Base-by-base conservation (phyloP, 2,888 invertebrate species). In the Oscheius onirici region DNA sequence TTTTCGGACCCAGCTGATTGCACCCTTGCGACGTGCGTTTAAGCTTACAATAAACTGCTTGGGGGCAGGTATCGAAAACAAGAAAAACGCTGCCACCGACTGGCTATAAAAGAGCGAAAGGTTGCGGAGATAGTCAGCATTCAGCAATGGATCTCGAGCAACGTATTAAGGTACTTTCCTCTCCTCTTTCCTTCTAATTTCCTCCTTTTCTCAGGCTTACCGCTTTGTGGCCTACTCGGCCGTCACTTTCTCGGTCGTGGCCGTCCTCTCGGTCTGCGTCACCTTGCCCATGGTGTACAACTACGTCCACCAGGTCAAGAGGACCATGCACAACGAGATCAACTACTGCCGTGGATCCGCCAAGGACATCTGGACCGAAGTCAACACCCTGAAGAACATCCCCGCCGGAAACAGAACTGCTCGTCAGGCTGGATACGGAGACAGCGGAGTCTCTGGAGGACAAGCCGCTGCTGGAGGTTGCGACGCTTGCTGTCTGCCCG, bases 271-370 rank as follows among this genome's bases (percentile, higher is more conserved):
- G 63, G 63, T 63, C 63, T 63, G 63, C 34, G 63, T 63, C 28
- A 63, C 63, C 49, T 49, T 63, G n/a, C 63, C 63, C 17, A 63
- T 63, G 63, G 63, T 63, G 46, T 63, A 63, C 63, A 63, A 63
- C 63, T 63, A 63, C 34, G 49, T 63, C 26, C 49, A 49, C 66
- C 81, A 85, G 60, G 85, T 85, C 44, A 83, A 84, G 71, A 71
- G 80, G 11, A 77, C 81, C 66, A 86, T 86, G 84, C 85, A 85
- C 75, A 81, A 78, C 71, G 85, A 85, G 72, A 82, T 85, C 76
- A 77, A 75, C 70, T 85, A 83, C 79, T 85, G 85, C 80, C 46
- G 49, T 15, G 49, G 63, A 17, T 70, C 70, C 22, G 70, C 70
- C 51, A 61, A 63, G 52, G 61, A 61, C 44, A 70, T 70, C 55